Percentiles rank a stretch among this genome's conserved stretches.
Conservation (phyloP, 2,888 invertebrate species). For the Chalcosyrphus nemorum region DNA sequence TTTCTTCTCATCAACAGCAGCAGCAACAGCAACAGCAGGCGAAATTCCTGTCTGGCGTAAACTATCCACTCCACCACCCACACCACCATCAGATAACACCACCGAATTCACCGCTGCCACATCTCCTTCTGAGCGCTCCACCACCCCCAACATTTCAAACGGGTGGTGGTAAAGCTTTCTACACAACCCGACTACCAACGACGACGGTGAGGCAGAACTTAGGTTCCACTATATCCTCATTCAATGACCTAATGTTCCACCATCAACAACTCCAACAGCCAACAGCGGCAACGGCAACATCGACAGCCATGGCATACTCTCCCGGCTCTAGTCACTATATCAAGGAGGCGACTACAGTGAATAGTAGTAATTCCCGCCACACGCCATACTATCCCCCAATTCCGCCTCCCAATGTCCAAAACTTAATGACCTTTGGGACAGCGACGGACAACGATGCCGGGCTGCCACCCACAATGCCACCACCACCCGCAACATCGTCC, state of each 20-base stretch:
- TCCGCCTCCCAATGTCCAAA: constrained; percentile 56
- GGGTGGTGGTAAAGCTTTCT: constrained; percentile 50
- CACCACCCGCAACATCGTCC: constrained; percentile 61
- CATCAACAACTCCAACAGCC: constrained; percentile 65
- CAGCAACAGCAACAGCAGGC: constrained; percentile 63
- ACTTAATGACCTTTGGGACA: constrained; percentile 70
- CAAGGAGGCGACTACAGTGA: constrained; percentile 38
- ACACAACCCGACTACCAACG: constrained; percentile 47
- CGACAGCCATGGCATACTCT: constrained; percentile 27
- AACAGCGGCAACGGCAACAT: constrained; percentile 24
- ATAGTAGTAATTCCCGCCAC: constrained; percentile 54
- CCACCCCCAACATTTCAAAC: constrained; percentile 25
- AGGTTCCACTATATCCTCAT: constrained; percentile 67
- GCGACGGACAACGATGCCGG: constrained; percentile 33
- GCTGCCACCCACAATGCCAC: constrained; percentile 60
- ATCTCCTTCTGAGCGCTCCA: constrained; percentile 47
- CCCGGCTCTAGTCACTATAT: constrained; percentile 22
- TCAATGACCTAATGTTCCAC: constrained; percentile 69
- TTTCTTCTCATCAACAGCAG: constrained; percentile 70
- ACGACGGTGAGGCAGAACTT: constrained; percentile 56
- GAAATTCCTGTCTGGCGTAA: constrained; percentile 68
- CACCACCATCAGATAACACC: constrained; percentile 67
- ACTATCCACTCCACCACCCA: constrained; percentile 55
- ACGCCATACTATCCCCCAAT: constrained; percentile 48
- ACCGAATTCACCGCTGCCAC: constrained; percentile 69